Conservation (phyloP, 2,797 vertebrate species). For the Aphelocoma californica region DNA sequence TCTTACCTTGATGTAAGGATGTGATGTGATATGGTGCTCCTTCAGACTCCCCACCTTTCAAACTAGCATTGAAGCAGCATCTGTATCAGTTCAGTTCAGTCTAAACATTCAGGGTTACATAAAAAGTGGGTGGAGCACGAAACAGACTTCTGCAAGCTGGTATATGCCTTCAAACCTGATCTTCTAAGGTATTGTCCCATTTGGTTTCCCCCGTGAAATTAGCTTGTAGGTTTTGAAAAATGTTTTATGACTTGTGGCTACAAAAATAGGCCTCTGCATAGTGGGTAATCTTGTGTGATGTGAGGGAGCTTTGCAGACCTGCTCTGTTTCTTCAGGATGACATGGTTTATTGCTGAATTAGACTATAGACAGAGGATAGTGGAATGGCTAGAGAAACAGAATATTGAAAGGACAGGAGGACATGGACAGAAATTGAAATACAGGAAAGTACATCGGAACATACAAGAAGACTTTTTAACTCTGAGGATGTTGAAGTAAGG, state of each 20-base stretch:
- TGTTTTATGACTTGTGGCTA: background rate
- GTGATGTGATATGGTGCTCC: background rate
- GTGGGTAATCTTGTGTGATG: background rate
- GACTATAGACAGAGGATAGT: background rate
- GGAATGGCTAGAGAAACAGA: background rate
- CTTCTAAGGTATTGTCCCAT: background rate
- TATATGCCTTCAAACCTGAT: background rate
- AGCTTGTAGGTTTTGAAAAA: background rate
- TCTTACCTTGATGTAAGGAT: background rate
- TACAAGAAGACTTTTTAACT: background rate
- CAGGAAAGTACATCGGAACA: background rate
- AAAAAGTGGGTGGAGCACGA: background rate
- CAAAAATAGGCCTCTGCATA: background rate
- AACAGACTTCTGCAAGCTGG: background rate
- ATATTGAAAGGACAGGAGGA: background rate
- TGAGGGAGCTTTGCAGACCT: background rate
- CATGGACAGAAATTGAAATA: background rate
- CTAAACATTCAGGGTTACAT: background rate
- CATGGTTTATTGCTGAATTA: background rate
- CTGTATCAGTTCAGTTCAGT: background rate
- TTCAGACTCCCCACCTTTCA: background rate
- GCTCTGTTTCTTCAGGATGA: background rate
- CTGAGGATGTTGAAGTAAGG: background rate
- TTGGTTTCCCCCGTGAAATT: background rate
- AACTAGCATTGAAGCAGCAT: background rate